These are phyloP conservation scores for Oreochromis tanganicae DNA, from an alignment of 2,113 vertebrate species.

Conservation along the genomic window DNA sequence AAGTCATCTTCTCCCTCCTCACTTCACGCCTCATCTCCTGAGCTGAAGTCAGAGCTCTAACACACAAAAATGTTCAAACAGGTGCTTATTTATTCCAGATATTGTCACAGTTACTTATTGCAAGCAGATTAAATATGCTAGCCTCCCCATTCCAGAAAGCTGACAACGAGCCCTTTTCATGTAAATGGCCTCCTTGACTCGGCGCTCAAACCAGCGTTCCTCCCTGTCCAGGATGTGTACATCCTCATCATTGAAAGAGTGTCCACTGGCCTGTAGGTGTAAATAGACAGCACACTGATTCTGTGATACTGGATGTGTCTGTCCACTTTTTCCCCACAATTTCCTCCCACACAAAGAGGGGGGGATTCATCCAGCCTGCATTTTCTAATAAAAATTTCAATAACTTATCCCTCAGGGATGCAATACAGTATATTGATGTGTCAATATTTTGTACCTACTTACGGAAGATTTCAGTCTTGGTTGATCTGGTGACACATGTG, in stretches of 20 bases:
- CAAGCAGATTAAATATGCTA: not conserved
- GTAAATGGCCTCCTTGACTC: too few relatives aligned
- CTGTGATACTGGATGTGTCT: not conserved
- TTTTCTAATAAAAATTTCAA: not conserved
- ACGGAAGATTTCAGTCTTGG: not conserved
- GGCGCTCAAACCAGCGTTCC: not conserved
- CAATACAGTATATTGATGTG: not conserved
- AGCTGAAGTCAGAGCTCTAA: not conserved
- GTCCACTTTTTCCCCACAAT: rapidly evolving
- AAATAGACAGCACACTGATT: not conserved
- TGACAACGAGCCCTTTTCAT: rapidly evolving
- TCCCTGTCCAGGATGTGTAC: not conserved
- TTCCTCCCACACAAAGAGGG: not conserved
- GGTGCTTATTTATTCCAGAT: not conserved
- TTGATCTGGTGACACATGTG: not conserved
- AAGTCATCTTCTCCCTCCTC: not conserved
- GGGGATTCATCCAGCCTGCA: not conserved
- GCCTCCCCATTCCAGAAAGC: not conserved
- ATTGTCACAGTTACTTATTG: not conserved
- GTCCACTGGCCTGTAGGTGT: not conserved
- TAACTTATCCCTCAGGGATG: not conserved
- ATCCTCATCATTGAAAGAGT: not conserved
- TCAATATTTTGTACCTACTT: not conserved
- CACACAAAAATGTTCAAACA: not conserved
- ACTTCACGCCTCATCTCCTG: not conserved